These are phyloP conservation scores for Clistopyga incitator DNA, from an alignment of 2,888 invertebrate genomes.

Conservation along the genomic window DNA sequence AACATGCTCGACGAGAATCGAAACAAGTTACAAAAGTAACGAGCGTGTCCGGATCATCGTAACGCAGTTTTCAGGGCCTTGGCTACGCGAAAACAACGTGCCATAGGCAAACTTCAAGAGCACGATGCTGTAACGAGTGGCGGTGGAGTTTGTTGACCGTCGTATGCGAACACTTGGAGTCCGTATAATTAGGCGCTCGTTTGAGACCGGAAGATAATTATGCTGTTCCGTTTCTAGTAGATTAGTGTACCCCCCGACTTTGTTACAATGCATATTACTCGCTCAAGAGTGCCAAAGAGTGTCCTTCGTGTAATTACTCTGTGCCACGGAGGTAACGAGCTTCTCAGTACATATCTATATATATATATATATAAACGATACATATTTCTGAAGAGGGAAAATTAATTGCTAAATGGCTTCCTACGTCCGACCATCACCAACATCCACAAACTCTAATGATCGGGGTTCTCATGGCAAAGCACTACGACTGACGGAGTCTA, in stretches of 20 bases:
- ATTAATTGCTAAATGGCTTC: slow-evolving; percentile 59
- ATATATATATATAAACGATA: neutral
- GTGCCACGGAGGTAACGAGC: slow-evolving; percentile 53
- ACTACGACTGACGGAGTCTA: slow-evolving; percentile 36
- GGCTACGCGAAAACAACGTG: neutral
- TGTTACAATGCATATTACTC: slow-evolving; percentile 35
- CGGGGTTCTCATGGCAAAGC: slow-evolving; percentile 57
- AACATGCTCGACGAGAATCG: neutral
- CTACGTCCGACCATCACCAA: slow-evolving; percentile 55
- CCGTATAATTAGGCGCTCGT: slow-evolving; percentile 60
- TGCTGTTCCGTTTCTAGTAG: slow-evolving; percentile 28
- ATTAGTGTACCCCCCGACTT: slow-evolving; percentile 42
- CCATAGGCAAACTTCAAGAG: slow-evolving; percentile 7
- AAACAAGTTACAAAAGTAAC: neutral
- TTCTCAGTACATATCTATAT: slow-evolving; percentile 16
- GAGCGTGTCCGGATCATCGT: slow-evolving; percentile 4
- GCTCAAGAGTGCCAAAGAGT: slow-evolving; percentile 10
- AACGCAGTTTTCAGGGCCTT: neutral
- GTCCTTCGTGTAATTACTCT: slow-evolving; percentile 48
- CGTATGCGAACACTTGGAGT: slow-evolving; percentile 39
- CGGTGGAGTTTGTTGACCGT: slow-evolving; percentile 50
- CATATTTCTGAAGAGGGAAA: slow-evolving; percentile 29
- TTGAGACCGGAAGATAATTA: slow-evolving; percentile 66
- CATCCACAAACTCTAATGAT: slow-evolving; percentile 47
- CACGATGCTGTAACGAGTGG: slow-evolving; percentile 42